A percentile compares a stretch with the other conserved stretches of the same genome.
These are phyloP conservation scores for Clostera curtula DNA, from an alignment of 2,888 invertebrate species.

Conservation along the genomic window DNA sequence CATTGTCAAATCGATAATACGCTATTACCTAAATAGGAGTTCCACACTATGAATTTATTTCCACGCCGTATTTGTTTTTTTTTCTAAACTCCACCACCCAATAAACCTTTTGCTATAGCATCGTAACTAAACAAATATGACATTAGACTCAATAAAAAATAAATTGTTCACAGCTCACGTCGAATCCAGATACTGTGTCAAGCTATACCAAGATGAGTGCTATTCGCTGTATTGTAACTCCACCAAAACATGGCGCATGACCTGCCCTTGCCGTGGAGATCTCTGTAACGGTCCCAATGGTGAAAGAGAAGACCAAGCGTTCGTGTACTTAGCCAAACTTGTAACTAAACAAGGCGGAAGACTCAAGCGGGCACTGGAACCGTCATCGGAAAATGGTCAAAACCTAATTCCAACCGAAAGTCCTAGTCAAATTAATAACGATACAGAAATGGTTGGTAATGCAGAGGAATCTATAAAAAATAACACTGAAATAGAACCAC, in stretches of 20 bases:
- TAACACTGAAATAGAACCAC: constrained; percentile 6
- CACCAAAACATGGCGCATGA: constrained; percentile 56
- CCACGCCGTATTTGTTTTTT: too few relatives aligned
- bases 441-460: constrained; percentile 6
- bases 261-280: constrained; percentile 58
- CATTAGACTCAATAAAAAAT: too few relatives aligned
- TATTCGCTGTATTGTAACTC: constrained; percentile 59
- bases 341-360: too few relatives aligned
- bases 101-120: too few relatives aligned
- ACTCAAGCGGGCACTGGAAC: constrained; percentile 22
- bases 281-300: constrained; percentile 59
- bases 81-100: too few relatives aligned
- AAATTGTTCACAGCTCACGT: constrained; percentile 51
- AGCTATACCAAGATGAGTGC: constrained; percentile 64
- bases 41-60: too few relatives aligned
- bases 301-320: constrained; percentile 49
- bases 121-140: too few relatives aligned
- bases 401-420: constrained; percentile 17
- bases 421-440: constrained; percentile 15
- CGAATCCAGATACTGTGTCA: constrained; percentile 61
- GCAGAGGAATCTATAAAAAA: constrained; percentile 8
- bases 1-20: too few relatives aligned
- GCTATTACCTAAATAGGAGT: too few relatives aligned
- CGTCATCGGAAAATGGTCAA: constrained; percentile 9
- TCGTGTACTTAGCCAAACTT: constrained; percentile 33